Percentiles rank a stretch among this genome's conserved stretches.
Conservation (phyloP, 2,113 vertebrate species). For the Cyanoramphus novaezelandiae region DNA sequence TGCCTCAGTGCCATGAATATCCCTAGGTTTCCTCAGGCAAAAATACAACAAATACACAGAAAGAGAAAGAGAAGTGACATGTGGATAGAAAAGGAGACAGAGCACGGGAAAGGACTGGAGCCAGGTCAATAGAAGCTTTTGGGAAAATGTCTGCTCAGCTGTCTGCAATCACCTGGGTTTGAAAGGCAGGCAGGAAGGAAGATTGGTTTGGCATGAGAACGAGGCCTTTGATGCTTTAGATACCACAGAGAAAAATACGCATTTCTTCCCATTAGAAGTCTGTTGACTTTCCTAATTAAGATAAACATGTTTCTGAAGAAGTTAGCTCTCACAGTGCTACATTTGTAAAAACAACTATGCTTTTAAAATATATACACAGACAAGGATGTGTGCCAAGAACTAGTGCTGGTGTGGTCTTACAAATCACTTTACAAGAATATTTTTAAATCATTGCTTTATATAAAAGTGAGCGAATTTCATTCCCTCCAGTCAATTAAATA, state of each 20-base stretch:
- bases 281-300: slow-evolving; percentile 89
- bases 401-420: slow-evolving; percentile 80
- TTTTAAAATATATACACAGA: slow-evolving; percentile 78
- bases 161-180: slow-evolving; percentile 85
- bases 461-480: slow-evolving; percentile 75
- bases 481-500: slow-evolving; percentile 80
- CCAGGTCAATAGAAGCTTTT: slow-evolving; percentile 80
- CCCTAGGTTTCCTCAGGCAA: slow-evolving; percentile 85
- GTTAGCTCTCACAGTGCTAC: slow-evolving; percentile 77
- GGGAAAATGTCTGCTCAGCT: slow-evolving; percentile 83
- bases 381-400: slow-evolving; percentile 72
- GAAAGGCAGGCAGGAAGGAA: slow-evolving; percentile 81
- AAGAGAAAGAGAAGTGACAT: slow-evolving; percentile 71
- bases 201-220: slow-evolving; percentile 83
- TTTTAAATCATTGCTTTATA: slow-evolving; percentile 74
- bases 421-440: slow-evolving; percentile 79
- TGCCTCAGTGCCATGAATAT: slow-evolving; percentile 90
- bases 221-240: slow-evolving; percentile 81
- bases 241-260: slow-evolving; percentile 77
- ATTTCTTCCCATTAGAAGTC: slow-evolving; percentile 81
- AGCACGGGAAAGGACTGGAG: slow-evolving; percentile 70
- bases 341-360: slow-evolving; percentile 80
- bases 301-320: slow-evolving; percentile 86
- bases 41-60: slow-evolving; percentile 72
- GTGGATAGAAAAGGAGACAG: slow-evolving; percentile 66